A percentile compares a stretch with the other conserved stretches of the same genome.
Conservation (phyloP, 2,888 invertebrate genomes). For the Carterocephalus palaemon region DNA sequence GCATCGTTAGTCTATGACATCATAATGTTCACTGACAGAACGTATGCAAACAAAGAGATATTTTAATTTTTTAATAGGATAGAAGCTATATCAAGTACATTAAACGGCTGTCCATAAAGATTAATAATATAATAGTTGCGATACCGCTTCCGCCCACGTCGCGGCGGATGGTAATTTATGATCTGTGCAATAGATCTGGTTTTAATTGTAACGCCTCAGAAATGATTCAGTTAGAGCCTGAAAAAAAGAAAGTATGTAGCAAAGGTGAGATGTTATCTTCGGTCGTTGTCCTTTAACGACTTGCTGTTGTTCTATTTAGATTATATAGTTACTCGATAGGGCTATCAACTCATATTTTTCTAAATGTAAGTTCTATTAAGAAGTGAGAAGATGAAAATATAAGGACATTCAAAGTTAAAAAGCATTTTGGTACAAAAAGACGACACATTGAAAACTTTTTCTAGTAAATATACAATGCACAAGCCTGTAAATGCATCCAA, state of each 20-base stretch:
- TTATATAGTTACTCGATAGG: no score
- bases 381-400: no score
- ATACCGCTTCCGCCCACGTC: conserved; percentile 23
- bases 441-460: no score
- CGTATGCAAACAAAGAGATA: conserved; percentile 23
- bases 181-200: conserved; percentile 17
- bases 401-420: no score
- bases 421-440: no score
- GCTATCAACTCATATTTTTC: no score
- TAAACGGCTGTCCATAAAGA: conserved; percentile 25
- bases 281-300: conserved; percentile 6
- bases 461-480: no score
- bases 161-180: conserved; percentile 18
- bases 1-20: conserved; percentile 32
- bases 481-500: no score
- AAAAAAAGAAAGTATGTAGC: conserved; percentile 11
- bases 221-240: conserved; percentile 14
- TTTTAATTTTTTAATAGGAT: conserved; percentile 26
- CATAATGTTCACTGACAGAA: conserved; percentile 5
- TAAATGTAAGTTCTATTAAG: no score
- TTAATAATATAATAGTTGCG: conserved; percentile 24
- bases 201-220: conserved; percentile 22
- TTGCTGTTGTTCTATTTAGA: no score
- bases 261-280: not conserved
- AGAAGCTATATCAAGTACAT: conserved; percentile 21